These are phyloP conservation scores for Dolichomitus sp. DNA, from an alignment of 2,888 invertebrate species.

Conservation along the genomic window DNA sequence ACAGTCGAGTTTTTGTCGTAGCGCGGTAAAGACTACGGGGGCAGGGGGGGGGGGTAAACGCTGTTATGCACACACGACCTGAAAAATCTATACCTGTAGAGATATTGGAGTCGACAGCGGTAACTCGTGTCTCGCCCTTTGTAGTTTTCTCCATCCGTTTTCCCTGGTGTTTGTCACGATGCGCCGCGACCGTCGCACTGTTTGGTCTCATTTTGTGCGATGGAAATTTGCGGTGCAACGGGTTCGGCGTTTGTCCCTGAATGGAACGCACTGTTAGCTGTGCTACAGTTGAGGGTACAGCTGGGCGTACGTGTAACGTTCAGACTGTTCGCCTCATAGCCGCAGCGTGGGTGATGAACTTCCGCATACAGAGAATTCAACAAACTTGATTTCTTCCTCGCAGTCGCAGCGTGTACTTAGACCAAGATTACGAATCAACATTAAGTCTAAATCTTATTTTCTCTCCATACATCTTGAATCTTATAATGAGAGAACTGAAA, in stretches of 20 bases:
- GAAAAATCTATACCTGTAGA: constrained; percentile 3
- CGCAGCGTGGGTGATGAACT: constrained; percentile 54
- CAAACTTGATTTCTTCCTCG: constrained; percentile 29
- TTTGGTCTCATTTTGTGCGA: constrained; percentile 65
- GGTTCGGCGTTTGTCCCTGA: constrained; percentile 41
- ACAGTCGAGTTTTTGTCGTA: constrained; percentile 62
- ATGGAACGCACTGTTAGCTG: constrained; percentile 1
- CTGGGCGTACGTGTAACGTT: constrained; percentile 38
- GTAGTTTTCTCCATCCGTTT: constrained; percentile 6
- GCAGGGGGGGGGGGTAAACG: constrained; percentile 68
- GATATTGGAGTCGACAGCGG: constrained; percentile 22
- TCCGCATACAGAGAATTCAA: constrained; percentile 45
- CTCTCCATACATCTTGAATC: constrained; percentile 1
- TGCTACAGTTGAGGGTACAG: not conserved
- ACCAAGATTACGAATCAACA: constrained; percentile 50
- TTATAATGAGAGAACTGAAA: constrained; percentile 53
- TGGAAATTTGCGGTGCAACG: constrained; percentile 68
- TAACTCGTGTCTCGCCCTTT: constrained; percentile 25
- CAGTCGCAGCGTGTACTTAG: constrained; percentile 7
- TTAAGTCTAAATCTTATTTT: constrained; percentile 47
- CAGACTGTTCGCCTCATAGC: constrained; percentile 1
- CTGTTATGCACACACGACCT: constrained; percentile 67
- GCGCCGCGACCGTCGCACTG: constrained; percentile 55
- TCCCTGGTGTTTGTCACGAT: constrained; percentile 3
- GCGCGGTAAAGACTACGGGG: constrained; percentile 73